These are phyloP conservation scores for Triplophysa yarkandensis DNA, from an alignment of 2,797 vertebrate species.

Conservation along the genomic window DNA sequence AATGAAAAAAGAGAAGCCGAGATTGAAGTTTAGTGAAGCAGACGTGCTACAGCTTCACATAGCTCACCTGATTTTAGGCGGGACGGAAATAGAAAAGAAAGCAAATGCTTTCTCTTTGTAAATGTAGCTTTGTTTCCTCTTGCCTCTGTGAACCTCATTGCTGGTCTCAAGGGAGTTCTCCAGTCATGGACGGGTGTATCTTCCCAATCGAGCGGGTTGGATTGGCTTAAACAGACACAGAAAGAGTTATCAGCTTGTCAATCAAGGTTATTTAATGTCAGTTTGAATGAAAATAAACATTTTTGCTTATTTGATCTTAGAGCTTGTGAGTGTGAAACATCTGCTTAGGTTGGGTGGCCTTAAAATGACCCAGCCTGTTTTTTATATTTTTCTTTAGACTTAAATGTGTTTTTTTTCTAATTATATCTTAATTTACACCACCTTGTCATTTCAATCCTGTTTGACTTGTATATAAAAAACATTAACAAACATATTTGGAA, in stretches of 20 bases:
- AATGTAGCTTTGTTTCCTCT: conserved; percentile 71
- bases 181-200: conserved; percentile 38
- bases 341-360: neutral
- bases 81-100: conserved; percentile 78
- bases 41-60: conserved; percentile 74
- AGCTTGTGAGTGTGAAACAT: neutral
- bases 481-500: too few species aligned
- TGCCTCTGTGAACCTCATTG: conserved; percentile 53
- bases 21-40: conserved; percentile 72
- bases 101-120: conserved; percentile 73
- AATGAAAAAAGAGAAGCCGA: conserved; percentile 57
- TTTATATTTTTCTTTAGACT: neutral
- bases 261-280: neutral
- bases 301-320: neutral
- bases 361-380: too few species aligned
- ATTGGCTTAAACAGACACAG: conserved; percentile 4
- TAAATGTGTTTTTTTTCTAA: too few species aligned
- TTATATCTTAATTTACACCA: too few species aligned
- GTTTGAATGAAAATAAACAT: neutral
- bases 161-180: conserved; percentile 58
- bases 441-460: too few species aligned
- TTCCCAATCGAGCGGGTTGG: conserved; percentile 43
- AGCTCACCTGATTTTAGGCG: conserved; percentile 75
- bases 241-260: neutral
- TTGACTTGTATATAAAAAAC: too few species aligned